phyloP scores from a whole-genome alignment of 2,797 vertebrate species.

The Adelosebastes latens region DNA sequence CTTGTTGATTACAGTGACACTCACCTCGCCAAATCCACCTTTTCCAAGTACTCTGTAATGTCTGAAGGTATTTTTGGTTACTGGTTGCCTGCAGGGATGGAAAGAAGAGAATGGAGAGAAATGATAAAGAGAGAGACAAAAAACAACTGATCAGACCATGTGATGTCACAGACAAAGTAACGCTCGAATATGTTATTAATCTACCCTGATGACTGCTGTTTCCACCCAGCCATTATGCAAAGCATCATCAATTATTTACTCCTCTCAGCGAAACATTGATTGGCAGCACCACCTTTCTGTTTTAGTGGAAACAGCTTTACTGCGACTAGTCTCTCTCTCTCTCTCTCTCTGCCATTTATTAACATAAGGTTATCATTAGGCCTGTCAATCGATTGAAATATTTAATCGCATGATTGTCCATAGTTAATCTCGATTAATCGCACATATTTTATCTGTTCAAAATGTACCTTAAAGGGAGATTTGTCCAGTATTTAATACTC shows the following conservation, averaged over 20 bases:
- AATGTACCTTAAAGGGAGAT: too few species aligned
- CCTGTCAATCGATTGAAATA: too few species aligned
- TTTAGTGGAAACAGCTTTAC: slow-evolving; percentile 16
- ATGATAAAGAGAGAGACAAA: slow-evolving; percentile 25
- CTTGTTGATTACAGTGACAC: slow-evolving; percentile 55
- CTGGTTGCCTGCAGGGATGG: slow-evolving; percentile 87
- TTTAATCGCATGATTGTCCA: too few species aligned
- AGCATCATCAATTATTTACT: slow-evolving; percentile 71
- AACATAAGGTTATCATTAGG: too few species aligned
- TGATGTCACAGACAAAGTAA: slow-evolving; percentile 66
- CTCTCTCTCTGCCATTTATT: too few species aligned
- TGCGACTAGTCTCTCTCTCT: neutral
- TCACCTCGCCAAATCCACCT: slow-evolving; percentile 97
- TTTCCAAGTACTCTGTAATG: slow-evolving; percentile 96
- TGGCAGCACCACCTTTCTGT: slow-evolving; percentile 37
- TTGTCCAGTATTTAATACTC: neutral
- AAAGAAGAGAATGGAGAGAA: slow-evolving; percentile 26
- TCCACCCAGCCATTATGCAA: slow-evolving; percentile 60
- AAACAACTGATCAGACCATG: slow-evolving; percentile 34
- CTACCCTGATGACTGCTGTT: slow-evolving; percentile 55
- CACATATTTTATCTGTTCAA: too few species aligned
- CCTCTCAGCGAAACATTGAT: slow-evolving; percentile 45
- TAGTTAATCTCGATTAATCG: too few species aligned
- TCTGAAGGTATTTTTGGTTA: slow-evolving; percentile 95
- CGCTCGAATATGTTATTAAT: slow-evolving; percentile 72